These are phyloP conservation scores for Merluccius polli DNA, from an alignment of 2,797 vertebrate species.

Conservation along the genomic window DNA sequence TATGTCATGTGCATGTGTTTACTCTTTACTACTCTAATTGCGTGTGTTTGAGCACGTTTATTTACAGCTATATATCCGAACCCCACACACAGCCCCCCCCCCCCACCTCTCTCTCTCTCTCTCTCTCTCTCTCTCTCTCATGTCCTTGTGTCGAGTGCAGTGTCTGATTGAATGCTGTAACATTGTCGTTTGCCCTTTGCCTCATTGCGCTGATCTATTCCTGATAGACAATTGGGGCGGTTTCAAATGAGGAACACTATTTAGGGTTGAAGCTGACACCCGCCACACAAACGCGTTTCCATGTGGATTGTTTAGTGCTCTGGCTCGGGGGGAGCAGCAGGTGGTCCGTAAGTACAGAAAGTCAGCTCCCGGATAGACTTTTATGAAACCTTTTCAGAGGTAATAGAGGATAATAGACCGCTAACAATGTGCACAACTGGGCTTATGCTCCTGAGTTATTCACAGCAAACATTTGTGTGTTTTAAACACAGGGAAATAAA, in stretches of 20 bases:
- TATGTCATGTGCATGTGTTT: not conserved
- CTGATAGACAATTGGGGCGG: constrained; percentile 46
- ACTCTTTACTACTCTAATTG: not conserved
- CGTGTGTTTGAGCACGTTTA: not conserved
- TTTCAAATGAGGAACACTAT: constrained; percentile 49
- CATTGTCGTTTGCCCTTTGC: constrained; percentile 64
- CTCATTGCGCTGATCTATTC: constrained; percentile 62
- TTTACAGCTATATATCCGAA: too few relatives aligned
- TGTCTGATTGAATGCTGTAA: constrained; percentile 52
- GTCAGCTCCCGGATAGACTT: constrained; percentile 1
- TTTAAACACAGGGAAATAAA: not conserved
- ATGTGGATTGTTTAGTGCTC: constrained; percentile 40
- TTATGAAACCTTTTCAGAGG: not conserved
- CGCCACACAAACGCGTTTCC: constrained; percentile 49
- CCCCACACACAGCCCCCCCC: not conserved
- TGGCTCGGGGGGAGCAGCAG: constrained; percentile 9
- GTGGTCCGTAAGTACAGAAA: constrained; percentile 14
- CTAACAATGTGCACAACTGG: not conserved
- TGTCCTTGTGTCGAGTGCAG: constrained; percentile 17
- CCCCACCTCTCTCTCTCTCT: not conserved
- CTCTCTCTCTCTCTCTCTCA: constrained; percentile 8
- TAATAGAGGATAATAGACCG: not conserved
- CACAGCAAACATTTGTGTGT: not conserved
- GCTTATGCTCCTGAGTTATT: not conserved
- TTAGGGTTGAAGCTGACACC: constrained; percentile 50